phyloP scores from a whole-genome alignment of 2,113 vertebrate genomes.

The Vulpes vulpes region DNA sequence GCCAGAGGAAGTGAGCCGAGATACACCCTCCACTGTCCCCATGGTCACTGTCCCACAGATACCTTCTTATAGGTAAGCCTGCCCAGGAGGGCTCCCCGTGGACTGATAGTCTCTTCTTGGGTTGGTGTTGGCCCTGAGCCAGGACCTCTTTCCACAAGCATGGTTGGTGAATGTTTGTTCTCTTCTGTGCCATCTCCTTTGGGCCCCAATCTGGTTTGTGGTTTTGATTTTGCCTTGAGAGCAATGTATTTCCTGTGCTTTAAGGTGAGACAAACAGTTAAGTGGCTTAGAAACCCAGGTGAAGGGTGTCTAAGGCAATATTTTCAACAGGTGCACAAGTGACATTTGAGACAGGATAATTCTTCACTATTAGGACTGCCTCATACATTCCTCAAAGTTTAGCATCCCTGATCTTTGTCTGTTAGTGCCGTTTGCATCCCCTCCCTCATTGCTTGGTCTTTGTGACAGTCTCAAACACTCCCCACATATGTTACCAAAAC shows the following conservation, averaged over 20 bases:
- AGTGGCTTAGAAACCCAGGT: conserved; percentile 47
- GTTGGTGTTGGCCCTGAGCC: background rate
- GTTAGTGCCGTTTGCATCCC: background rate
- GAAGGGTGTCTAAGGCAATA: background rate
- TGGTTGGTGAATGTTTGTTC: background rate
- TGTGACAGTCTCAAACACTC: background rate
- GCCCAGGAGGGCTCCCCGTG: background rate
- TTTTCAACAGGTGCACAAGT: conserved; percentile 7
- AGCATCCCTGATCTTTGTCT: conserved; percentile 10
- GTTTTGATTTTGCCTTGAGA: conserved; percentile 46
- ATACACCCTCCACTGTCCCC: conserved; percentile 84
- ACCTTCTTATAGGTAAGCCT: conserved; percentile 93
- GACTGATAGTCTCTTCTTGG: conserved; percentile 11
- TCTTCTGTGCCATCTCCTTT: conserved; percentile 46
- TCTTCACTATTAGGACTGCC: background rate
- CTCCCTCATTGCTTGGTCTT: background rate
- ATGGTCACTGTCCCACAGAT: conserved; percentile 93
- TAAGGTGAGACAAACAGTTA: conserved; percentile 26
- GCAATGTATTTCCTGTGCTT: conserved; percentile 60
- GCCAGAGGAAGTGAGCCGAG: conserved; percentile 82
- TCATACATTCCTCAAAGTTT: background rate
- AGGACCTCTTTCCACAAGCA: conserved; percentile 27
- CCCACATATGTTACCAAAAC: background rate
- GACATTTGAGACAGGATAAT: background rate
- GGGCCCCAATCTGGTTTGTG: conserved; percentile 3